Percentiles rank a stretch among this genome's conserved stretches.
Conservation (phyloP, 2,113 vertebrate genomes). For the Eretmochelys imbricata region DNA sequence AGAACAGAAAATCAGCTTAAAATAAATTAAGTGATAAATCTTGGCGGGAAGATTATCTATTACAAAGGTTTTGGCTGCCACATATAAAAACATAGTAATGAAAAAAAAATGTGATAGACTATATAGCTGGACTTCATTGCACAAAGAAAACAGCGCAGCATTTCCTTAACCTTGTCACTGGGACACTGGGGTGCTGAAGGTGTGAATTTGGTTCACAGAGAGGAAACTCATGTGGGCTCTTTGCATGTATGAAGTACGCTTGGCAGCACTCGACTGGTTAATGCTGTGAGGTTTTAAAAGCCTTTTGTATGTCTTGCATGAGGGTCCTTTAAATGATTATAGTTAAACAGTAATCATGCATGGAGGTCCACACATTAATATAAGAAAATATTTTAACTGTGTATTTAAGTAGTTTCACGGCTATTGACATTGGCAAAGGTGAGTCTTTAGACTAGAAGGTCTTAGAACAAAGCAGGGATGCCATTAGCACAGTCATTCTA, state of each 20-base stretch:
- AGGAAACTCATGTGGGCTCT: neutral
- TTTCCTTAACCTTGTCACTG: conserved; percentile 1
- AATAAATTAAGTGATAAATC: neutral
- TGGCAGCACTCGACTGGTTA: conserved; percentile 29
- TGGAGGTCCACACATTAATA: conserved; percentile 65
- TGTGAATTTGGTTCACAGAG: neutral
- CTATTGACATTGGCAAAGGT: conserved; percentile 59
- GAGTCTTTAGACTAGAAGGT: neutral
- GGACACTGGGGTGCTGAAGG: neutral
- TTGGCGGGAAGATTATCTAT: accelerated
- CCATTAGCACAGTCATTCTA: neutral
- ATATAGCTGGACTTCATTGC: conserved; percentile 12
- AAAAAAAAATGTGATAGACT: neutral
- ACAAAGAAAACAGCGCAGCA: neutral
- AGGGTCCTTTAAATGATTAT: neutral
- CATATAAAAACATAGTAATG: accelerated
- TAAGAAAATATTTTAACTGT: conserved; percentile 61
- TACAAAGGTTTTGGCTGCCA: neutral
- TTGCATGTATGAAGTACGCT: neutral
- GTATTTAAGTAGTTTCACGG: conserved; percentile 50
- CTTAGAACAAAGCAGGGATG: neutral
- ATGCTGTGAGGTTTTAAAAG: neutral
- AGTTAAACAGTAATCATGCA: conserved; percentile 49
- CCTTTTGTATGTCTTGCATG: neutral
- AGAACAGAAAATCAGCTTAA: neutral